Percentiles rank a stretch among this genome's conserved stretches.
These are phyloP conservation scores for Ptilonorhynchus violaceus DNA, from an alignment of 2,113 vertebrate genomes.

Conservation along the genomic window DNA sequence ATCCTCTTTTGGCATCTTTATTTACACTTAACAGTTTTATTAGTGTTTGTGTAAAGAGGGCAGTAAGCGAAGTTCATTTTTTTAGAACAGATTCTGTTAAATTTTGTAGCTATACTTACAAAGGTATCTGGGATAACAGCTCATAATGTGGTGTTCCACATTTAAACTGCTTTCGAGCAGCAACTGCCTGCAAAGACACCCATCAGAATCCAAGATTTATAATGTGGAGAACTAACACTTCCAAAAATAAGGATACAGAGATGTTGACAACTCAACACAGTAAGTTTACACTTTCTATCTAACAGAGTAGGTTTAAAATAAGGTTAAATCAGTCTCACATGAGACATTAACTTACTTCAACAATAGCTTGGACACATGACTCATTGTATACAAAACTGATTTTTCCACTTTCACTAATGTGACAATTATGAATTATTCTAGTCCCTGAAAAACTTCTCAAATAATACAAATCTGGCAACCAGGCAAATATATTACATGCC, in stretches of 20 bases:
- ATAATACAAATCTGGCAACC: not conserved
- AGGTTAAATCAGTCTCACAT: not conserved
- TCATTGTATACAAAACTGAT: not conserved
- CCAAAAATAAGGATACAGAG: not conserved
- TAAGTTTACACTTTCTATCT: not conserved
- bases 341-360: not conserved
- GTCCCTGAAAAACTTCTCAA: not conserved
- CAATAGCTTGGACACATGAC: not conserved
- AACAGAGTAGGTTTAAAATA: not conserved
- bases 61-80: not conserved
- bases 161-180: not conserved
- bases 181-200: not conserved
- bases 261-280: not conserved
- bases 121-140: conserved; percentile 67
- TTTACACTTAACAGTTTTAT: not conserved
- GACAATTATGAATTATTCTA: not conserved
- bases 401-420: not conserved
- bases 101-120: not conserved
- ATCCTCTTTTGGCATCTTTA: not conserved
- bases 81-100: not conserved
- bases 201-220: not conserved
- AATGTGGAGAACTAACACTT: not conserved
- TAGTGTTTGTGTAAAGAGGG: not conserved
- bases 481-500: not conserved
- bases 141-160: conserved; percentile 54